phyloP scores from a whole-genome alignment of 2,888 invertebrate genomes.

The Epinotia ramella region DNA sequence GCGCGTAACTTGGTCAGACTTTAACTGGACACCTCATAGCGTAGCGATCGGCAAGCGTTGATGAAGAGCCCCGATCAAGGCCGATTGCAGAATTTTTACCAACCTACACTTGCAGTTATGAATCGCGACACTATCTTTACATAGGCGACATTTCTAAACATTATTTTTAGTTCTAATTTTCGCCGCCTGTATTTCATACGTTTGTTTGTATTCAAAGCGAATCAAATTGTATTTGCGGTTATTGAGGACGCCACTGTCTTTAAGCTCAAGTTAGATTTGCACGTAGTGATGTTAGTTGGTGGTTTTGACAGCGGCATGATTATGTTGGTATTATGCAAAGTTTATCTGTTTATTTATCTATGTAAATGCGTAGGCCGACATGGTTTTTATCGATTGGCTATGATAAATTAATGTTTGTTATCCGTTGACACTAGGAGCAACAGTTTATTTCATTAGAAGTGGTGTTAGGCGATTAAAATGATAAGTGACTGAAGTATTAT shows the following conservation, averaged over 20 bases:
- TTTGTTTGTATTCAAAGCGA: neutral
- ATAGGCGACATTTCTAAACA: neutral
- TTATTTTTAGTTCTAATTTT: neutral
- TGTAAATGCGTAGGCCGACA: slow-evolving; percentile 35
- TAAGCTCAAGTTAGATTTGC: neutral
- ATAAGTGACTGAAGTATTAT: too few species aligned
- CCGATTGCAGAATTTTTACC: slow-evolving; percentile 33
- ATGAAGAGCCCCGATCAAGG: slow-evolving; percentile 37
- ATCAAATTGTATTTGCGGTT: neutral
- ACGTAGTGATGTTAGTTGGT: neutral
- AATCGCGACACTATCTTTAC: slow-evolving; percentile 2
- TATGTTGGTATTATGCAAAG: slow-evolving; percentile 25
- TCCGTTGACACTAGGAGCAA: slow-evolving; percentile 13
- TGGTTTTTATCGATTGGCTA: slow-evolving; percentile 36
- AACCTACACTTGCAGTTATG: slow-evolving; percentile 13
- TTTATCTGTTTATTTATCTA: slow-evolving; percentile 41
- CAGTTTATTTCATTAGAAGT: slow-evolving; percentile 3
- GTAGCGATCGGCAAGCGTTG: neutral
- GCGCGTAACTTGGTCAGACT: neutral
- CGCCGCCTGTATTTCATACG: neutral
- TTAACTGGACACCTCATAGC: neutral
- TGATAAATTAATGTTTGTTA: slow-evolving; percentile 29
- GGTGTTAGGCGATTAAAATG: neutral
- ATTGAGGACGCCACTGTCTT: slow-evolving; percentile 8
- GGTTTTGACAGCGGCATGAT: neutral